A percentile compares a stretch with the other conserved stretches of the same genome.
These are phyloP conservation scores for Seriola quinqueradiata DNA, from an alignment of 2,113 vertebrate species.

Conservation along the genomic window DNA sequence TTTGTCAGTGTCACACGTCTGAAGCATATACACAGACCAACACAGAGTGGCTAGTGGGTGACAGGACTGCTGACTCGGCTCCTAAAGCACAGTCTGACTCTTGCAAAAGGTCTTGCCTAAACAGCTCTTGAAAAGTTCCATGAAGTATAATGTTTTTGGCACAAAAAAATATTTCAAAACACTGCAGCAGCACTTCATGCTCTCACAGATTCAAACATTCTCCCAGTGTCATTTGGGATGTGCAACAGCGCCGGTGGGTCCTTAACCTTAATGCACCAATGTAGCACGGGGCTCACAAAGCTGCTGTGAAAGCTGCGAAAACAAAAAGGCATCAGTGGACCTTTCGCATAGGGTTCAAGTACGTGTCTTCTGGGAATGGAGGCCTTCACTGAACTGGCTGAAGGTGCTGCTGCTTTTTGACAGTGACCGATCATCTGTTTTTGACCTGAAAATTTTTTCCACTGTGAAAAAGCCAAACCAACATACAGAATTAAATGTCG, in stretches of 20 bases:
- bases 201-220: constrained; percentile 30
- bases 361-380: background rate
- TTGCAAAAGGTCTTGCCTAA: constrained; percentile 33
- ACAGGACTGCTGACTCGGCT: background rate
- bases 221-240: background rate
- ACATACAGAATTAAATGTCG: background rate
- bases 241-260: constrained; percentile 9
- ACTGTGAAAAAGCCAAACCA: background rate
- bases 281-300: background rate
- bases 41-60: background rate
- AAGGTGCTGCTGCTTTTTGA: constrained; percentile 1
- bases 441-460: background rate
- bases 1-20: no score
- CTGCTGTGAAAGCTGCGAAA: background rate
- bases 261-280: constrained; percentile 34
- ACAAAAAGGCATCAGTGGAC: background rate
- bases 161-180: background rate
- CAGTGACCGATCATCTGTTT: background rate
- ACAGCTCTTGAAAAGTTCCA: background rate
- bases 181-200: constrained; percentile 19
- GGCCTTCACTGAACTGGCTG: constrained; percentile 3
- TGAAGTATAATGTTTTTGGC: background rate
- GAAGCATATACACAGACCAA: no score
- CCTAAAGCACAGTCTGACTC: constrained; percentile 33
- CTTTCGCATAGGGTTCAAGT: constrained; percentile 33